Evolutionary conservation across 2,888 invertebrate species (phyloP), one percentile per base, ranked within the genome.

Genomic region (Calameuta filiformis): DNA sequence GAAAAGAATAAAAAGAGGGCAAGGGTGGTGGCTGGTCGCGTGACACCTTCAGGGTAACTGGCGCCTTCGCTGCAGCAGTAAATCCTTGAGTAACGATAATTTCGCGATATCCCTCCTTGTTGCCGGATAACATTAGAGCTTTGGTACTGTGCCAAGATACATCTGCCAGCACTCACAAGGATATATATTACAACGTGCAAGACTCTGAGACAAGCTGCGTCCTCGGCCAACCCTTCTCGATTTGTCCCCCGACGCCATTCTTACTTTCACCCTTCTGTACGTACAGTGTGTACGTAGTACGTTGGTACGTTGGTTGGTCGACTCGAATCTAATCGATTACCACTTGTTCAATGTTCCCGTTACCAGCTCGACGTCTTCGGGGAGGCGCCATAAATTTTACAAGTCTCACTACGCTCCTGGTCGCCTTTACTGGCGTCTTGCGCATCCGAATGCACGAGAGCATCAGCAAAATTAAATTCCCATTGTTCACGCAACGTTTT

Each of bases 81-180:
- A 87, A 87, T 87, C 83, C 81, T 81, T 76, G 83, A 83, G 82
- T 81, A 85, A 85, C 85, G 85, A 86, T 88, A 87, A 88, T 87
- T 84, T 79, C 79, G 79, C 80, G 82, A 84, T 84, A 83, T 81
- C 80, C 80, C 79, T 79, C 81, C 80, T 82, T 84, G 85, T 86
- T 87, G 85, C 87, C 84, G 86, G 86, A 87, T 88, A 88, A 87
- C 87, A 87, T 89, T 89, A 87, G 83, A 87, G 85, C 83, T 82
- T 86, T 89, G 89, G 86, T 86, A 79, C 76, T 80, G 80, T 85
- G 89, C 89, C 89, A 89, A 88, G 84, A 85, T 87, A 87, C 85
- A 88, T 88, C 85, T 85, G 85, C 86, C 85, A 84, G 83, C 84
- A 78, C 84, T 88, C 82, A 79, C 33, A 34, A 31, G 56, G 33